Base-by-base conservation (phyloP, 2,113 vertebrate species). In the Oncorhynchus kisutch region DNA sequence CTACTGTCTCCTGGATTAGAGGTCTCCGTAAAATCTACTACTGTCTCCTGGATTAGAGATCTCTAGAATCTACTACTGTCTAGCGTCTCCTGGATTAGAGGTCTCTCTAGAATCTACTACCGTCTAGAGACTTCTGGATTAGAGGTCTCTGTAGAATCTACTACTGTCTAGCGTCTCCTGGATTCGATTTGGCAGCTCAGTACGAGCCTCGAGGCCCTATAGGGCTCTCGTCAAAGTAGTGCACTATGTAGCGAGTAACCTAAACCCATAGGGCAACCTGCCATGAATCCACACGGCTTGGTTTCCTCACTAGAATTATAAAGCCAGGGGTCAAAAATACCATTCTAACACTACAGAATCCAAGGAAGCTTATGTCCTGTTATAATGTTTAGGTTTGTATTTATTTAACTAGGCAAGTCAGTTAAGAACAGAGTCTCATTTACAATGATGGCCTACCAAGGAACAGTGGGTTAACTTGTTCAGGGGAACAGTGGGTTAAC, bases 121-220 rank as follows among this genome's bases (percentile, higher is more conserved):
- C 83, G 84, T 71, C 78, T 59, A 78, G 73, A 68, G 81, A 84
- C 84, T 74, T 71, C 60, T n/a, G 7, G 78, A 88, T 90, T 76
- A 87, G 14, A 51, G 4, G 4, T 2, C 14, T 60, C 6, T 60
- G 4, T 60, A 60, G 7, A 22, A 7, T 22, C 59, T 22, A 45
- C 5, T 5, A 31, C 29, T 31, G 29, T 1, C 39, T 9, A 78
- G 72, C 69, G 81, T 85, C 84, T 74, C 72, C 60, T n/a, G 7
- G 80, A 88, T 90, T 76, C 86, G 16, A 54, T 54, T 6, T 70
- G 80, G 82, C 85, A 88, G 83, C 65, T 7, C 8, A 34, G 65
- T 49, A 64, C 66, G 83, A 70, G 25, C 22, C 57, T 39, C 73
- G 39, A 11, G 9, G 39, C 39, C 39, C 13, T 54, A 54, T 54